Conservation (phyloP, 2,888 invertebrate genomes). For the Rotaria magnacalcarata region DNA sequence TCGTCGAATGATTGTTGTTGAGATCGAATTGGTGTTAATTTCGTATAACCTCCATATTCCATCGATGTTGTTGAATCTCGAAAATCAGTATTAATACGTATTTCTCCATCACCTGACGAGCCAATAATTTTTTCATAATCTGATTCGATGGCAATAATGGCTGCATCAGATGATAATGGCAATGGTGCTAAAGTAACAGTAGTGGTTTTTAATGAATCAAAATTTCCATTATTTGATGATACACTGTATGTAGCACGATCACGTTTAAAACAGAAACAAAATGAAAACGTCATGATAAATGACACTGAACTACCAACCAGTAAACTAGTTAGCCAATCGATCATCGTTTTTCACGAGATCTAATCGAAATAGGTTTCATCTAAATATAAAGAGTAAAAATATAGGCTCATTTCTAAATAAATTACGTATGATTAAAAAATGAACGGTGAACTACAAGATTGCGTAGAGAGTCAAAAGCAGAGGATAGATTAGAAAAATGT, state of each 20-base stretch:
- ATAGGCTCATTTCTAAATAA: too few species aligned
- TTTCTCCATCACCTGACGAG: conserved; percentile 35
- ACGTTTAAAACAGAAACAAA: conserved; percentile 33
- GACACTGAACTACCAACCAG: neutral
- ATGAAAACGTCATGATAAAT: neutral
- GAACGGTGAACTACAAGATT: too few species aligned
- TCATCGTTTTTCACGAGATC: neutral
- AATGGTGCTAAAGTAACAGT: neutral
- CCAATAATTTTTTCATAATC: conserved; percentile 27
- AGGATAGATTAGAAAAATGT: too few species aligned
- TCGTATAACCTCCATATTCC: conserved; percentile 28
- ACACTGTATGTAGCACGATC: conserved; percentile 36
- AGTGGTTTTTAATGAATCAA: neutral
- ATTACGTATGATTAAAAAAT: too few species aligned
- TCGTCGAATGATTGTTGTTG: neutral
- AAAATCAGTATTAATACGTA: neutral
- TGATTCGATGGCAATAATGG: neutral
- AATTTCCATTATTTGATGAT: neutral
- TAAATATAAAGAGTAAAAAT: neutral
- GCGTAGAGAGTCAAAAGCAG: too few species aligned
- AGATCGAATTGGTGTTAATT: neutral
- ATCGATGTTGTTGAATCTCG: conserved; percentile 21
- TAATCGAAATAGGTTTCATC: neutral
- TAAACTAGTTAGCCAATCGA: neutral
- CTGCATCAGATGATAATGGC: neutral